These are phyloP conservation scores for Nerophis ophidion DNA, from an alignment of 2,113 vertebrate species.

Conservation along the genomic window DNA sequence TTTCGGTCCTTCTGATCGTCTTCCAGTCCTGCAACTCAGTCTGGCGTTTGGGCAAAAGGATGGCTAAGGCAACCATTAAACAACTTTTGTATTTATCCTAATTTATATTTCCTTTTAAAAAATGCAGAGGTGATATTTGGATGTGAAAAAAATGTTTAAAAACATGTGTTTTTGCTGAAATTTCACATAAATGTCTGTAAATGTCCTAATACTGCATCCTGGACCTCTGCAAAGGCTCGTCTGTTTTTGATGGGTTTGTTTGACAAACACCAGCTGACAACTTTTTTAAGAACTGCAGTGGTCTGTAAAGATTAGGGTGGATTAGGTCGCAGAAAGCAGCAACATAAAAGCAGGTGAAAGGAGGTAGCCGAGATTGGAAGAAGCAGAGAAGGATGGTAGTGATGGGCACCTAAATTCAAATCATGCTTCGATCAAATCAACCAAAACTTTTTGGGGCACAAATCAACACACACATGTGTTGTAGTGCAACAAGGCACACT, in stretches of 20 bases:
- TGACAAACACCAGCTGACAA: slow-evolving; percentile 61
- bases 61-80: too few species aligned
- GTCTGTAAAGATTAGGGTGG: slow-evolving; percentile 67
- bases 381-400: slow-evolving; percentile 16
- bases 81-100: too few species aligned
- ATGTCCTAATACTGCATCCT: neutral
- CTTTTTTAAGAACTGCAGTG: slow-evolving; percentile 27
- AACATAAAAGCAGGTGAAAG: slow-evolving; percentile 12
- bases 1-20: too few species aligned
- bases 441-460: neutral
- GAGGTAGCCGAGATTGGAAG: slow-evolving; percentile 9
- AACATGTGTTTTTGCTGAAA: too few species aligned
- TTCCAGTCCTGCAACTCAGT: too few species aligned
- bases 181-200: too few species aligned
- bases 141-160: too few species aligned
- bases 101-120: too few species aligned
- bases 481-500: slow-evolving; percentile 26
- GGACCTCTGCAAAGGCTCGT: slow-evolving; percentile 10
- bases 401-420: neutral
- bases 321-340: slow-evolving; percentile 46
- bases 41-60: too few species aligned
- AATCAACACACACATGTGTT: neutral
- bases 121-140: too few species aligned
- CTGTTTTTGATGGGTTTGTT: slow-evolving; percentile 39
- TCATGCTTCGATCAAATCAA: slow-evolving; percentile 17